A percentile compares a stretch with the other conserved stretches of the same genome.
phyloP scores from a whole-genome alignment of 2,113 vertebrate species.

The Caretta caretta region DNA sequence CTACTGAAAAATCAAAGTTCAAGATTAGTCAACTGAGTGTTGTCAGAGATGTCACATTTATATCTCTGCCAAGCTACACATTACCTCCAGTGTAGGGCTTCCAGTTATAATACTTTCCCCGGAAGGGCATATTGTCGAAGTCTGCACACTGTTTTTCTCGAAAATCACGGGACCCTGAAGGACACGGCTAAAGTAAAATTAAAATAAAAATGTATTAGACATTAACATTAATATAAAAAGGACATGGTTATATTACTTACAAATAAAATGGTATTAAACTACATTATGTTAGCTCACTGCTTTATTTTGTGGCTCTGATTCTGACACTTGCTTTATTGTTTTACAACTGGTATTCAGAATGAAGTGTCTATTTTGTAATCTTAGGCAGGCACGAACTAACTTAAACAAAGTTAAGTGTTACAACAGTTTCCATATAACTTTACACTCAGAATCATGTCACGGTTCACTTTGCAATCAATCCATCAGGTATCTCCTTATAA shows the following conservation, averaged over 20 bases:
- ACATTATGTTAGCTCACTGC: not conserved
- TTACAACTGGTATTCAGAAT: slow-evolving; percentile 35
- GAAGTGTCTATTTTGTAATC: slow-evolving; percentile 23
- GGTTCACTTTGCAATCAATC: slow-evolving; percentile 41
- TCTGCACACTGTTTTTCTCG: slow-evolving; percentile 98
- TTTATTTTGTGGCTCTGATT: slow-evolving; percentile 8
- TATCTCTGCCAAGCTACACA: slow-evolving; percentile 51
- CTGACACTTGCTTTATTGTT: slow-evolving; percentile 32
- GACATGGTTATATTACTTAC: not conserved
- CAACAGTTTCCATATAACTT: slow-evolving; percentile 51
- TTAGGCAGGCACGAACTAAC: slow-evolving; percentile 50
- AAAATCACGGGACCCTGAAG: slow-evolving; percentile 92
- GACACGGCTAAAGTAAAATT: slow-evolving; percentile 85
- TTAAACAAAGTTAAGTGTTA: slow-evolving; percentile 66
- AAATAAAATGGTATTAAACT: slow-evolving; percentile 23
- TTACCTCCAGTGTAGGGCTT: slow-evolving; percentile 98
- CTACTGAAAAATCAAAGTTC: not conserved
- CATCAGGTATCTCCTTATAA: slow-evolving; percentile 56
- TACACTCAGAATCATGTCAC: slow-evolving; percentile 39
- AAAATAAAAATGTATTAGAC: slow-evolving; percentile 48
- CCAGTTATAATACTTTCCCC: slow-evolving; percentile 99
- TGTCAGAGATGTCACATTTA: slow-evolving; percentile 39
- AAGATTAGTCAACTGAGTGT: not conserved
- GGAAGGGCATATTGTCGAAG: slow-evolving; percentile 97
- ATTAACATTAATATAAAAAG: slow-evolving; percentile 39